phyloP scores from a whole-genome alignment of 2,888 invertebrate genomes.

The Chrysodeixis includens region DNA sequence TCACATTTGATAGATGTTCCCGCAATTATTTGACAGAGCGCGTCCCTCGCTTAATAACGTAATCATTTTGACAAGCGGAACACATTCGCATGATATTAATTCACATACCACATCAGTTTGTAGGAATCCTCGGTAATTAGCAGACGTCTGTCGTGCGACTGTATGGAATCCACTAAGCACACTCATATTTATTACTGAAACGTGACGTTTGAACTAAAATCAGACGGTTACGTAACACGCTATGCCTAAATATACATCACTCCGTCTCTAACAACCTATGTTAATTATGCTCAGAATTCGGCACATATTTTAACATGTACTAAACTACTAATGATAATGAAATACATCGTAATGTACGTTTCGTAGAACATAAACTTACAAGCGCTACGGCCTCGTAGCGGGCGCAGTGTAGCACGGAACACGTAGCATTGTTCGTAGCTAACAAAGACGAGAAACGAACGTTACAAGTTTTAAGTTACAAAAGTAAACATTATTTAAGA shows the following conservation, averaged over 20 bases:
- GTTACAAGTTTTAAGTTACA: not conserved
- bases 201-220: not conserved
- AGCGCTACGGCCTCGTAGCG: not conserved
- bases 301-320: not conserved
- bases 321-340: not conserved
- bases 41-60: conserved; percentile 56
- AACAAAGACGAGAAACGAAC: not conserved
- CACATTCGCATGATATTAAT: conserved; percentile 65
- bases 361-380: not conserved
- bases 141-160: conserved; percentile 11
- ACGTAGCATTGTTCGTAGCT: conserved; percentile 25
- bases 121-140: conserved; percentile 54
- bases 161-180: conserved; percentile 1
- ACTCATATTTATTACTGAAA: conserved; percentile 1
- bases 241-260: not conserved
- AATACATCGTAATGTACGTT: not conserved
- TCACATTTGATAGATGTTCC: conserved; percentile 55
- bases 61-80: conserved; percentile 65
- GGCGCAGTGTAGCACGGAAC: conserved; percentile 12
- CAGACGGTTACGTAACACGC: not conserved
- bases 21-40: conserved; percentile 38
- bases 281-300: not conserved
- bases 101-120: conserved; percentile 57
- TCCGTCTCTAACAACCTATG: not conserved
- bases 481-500: not conserved